Evolutionary conservation across 2,113 vertebrate genomes (phyloP), one percentile per base, ranked within the genome.

Genomic region (Galeopterus variegatus): DNA sequence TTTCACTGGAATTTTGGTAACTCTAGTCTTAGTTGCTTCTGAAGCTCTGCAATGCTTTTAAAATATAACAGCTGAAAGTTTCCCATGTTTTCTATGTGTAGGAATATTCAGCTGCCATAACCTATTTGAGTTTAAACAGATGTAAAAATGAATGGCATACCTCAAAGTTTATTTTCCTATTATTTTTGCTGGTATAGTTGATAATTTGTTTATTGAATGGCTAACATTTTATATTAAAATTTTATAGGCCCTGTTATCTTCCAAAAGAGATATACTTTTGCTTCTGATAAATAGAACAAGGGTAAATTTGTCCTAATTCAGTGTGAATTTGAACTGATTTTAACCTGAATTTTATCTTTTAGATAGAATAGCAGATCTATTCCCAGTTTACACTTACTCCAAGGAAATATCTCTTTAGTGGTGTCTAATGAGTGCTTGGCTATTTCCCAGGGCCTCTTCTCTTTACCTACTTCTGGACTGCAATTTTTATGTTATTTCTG

Each of bases 281-380:
- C 26, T 81, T 88, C 45, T 79, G 19, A 45, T 10, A 62, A 33
- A 76, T 60, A 80, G 56, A 82, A 60, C 21, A 45, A 88, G 14
- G 1, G n/a, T 36, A 82, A 64, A 79, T 93, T n/a, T 8, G 26
- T 33, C 14, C 19, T 41, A 41, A 41, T 41, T 41, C 41, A 41
- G 15, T 48, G n/a, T 73, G 6, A 1, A 4, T 52, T 88, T 93
- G 19, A n/a, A 60, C 1, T 76, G 33, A 45, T 70, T 85, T 79
- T 48, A 93, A 90, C 36, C 17, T 26, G 65, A 69, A 18, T 82
- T 82, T 41, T 72, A 31, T 54, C 17, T 90, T 82, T 94, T 91
- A 33, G 41, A 41, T 4, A 41, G 41, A 41, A 87, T 8, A 91
- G 60, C 21, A 48, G 5, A 8, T 12, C 3, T 86, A 31, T 80